These are phyloP conservation scores for Tauraco hartlaubi DNA, from an alignment of 2,797 vertebrate species.

Conservation along the genomic window DNA sequence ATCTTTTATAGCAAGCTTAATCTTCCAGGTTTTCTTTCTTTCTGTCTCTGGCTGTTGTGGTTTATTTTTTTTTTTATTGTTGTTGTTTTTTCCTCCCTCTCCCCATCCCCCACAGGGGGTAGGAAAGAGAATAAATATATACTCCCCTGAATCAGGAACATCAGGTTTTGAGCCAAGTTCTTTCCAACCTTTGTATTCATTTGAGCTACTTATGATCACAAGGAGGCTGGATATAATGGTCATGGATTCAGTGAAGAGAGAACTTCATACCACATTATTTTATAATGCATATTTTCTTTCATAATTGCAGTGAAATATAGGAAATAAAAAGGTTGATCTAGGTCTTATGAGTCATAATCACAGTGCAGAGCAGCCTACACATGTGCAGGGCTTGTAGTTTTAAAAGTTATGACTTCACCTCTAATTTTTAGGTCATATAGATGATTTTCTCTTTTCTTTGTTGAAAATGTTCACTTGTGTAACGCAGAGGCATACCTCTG, in stretches of 20 bases:
- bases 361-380: not conserved
- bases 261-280: constrained; percentile 6
- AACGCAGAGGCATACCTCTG: not conserved
- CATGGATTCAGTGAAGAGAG: not conserved
- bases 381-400: not conserved
- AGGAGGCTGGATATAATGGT: not conserved
- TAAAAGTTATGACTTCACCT: constrained; percentile 3
- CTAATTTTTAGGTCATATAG: not conserved
- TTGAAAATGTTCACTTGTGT: not conserved
- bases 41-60: not conserved
- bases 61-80: too few relatives aligned
- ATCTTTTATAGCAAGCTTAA: not conserved
- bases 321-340: constrained; percentile 30
- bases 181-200: not conserved
- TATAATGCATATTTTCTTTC: constrained; percentile 32
- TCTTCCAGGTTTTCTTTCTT: not conserved
- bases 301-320: constrained; percentile 22
- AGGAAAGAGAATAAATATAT: not conserved
- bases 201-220: not conserved
- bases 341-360: constrained; percentile 11
- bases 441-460: not conserved
- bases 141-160: not conserved
- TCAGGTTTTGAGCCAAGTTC: not conserved
- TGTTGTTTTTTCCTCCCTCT: too few relatives aligned
- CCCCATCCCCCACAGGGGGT: not conserved